Evolutionary conservation across 2,888 invertebrate genomes (phyloP), one percentile per base, ranked within the genome.

Genomic region (Argyresthia goedartella): DNA sequence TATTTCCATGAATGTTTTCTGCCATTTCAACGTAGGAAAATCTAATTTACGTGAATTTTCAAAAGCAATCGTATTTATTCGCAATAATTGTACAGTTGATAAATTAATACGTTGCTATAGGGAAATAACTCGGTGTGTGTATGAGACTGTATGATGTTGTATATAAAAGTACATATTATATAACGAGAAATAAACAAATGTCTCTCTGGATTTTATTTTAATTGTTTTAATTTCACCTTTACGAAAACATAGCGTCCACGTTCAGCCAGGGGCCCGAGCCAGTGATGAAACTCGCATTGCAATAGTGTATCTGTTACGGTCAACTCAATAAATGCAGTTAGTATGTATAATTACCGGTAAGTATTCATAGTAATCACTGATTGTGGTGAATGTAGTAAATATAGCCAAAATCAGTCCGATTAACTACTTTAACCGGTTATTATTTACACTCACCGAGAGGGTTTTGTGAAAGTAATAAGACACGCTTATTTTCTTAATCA

Each of bases 41-140:
- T 42, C 55, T 48, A 57, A 52, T 16, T 43, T 49, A 46, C 33
- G 15, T 52, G 45, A 52, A 56, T 52, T 52, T 25, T 6, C 64
- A 67, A 62, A 77, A 78, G 71, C 76, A 78, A 80, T 80, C 6
- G 74, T 82, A 80, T 80, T 80, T 81, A 80, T 78, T 79, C 75
- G 76, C 78, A 81, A 79, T 78, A 81, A 55, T 53, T 84, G 81
- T 82, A 84, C 77, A 84, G 71, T 65, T 47, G 60, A 25, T 25
- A 4, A 25, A 25, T 4, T 25, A 25, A 25, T 25, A 25, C 25
- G 67, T 55, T 65, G 63, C 67, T 76, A 72, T 76, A 73, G 69
- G 34, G 42, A 13, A 43, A 62, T 65, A 65, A 64, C 60, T 67
- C 64, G 65, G 67, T 66, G 75, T 75, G 76, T 79, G 81, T 76